Percentiles rank a stretch among this genome's conserved stretches.
Evolutionary conservation across 2,113 vertebrate species (phyloP).

Genomic region (Tragelaphus strepsiceros): DNA sequence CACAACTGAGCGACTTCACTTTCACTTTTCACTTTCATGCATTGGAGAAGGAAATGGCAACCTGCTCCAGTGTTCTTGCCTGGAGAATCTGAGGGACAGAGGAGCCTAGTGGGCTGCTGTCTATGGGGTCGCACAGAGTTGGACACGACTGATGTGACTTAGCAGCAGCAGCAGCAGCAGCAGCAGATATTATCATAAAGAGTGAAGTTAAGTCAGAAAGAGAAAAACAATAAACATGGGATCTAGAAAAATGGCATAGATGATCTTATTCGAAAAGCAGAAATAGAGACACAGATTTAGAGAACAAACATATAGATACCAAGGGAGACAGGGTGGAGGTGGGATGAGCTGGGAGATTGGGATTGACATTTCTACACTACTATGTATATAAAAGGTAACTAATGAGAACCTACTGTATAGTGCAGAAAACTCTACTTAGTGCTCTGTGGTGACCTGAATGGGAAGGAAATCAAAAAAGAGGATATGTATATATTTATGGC

Average conservation of each 20-base stretch:
- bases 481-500: neutral
- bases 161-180: neutral
- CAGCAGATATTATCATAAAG: neutral
- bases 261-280: neutral
- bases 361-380: neutral
- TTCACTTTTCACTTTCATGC: neutral
- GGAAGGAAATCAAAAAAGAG: neutral
- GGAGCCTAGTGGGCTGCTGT: rapidly evolving
- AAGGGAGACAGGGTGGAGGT: neutral
- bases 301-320: neutral
- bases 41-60: neutral
- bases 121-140: neutral
- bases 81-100: neutral
- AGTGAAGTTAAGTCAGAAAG: neutral
- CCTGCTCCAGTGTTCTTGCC: neutral
- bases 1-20: rapidly evolving
- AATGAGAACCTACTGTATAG: neutral
- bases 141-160: rapidly evolving
- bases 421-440: neutral
- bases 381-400: neutral
- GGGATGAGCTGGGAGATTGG: neutral
- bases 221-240: neutral
- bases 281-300: neutral
- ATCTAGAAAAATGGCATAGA: neutral
- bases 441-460: neutral